phyloP scores from a whole-genome alignment of 2,797 vertebrate genomes.

The Fistularia tabacaria region DNA sequence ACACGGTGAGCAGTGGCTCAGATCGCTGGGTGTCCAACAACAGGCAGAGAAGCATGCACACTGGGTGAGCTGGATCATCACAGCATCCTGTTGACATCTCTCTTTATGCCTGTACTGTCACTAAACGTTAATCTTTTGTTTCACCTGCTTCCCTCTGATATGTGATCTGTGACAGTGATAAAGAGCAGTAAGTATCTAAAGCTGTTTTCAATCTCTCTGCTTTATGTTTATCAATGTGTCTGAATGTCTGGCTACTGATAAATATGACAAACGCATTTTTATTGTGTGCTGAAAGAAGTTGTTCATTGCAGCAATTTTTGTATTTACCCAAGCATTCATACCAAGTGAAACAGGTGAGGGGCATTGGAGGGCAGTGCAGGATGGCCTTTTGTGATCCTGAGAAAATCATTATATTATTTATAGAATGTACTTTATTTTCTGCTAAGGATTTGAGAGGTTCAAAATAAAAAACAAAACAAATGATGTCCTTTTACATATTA shows the following conservation, averaged over 20 bases:
- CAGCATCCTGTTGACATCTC: slow-evolving; percentile 1
- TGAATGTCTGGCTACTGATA: neutral
- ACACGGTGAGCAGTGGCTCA: slow-evolving; percentile 69
- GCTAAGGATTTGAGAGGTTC: no score
- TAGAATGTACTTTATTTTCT: no score
- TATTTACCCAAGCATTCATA: no score
- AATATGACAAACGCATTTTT: neutral
- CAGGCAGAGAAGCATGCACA: slow-evolving; percentile 64
- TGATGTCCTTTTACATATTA: no score
- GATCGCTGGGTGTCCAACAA: slow-evolving; percentile 71
- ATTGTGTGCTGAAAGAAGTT: neutral
- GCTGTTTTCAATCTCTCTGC: slow-evolving; percentile 9
- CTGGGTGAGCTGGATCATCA: slow-evolving; percentile 53
- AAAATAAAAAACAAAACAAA: no score
- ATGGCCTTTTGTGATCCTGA: no score
- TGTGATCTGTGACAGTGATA: slow-evolving; percentile 62
- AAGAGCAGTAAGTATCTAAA: slow-evolving; percentile 71
- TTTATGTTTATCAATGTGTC: slow-evolving; percentile 1
- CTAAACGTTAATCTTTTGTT: slow-evolving; percentile 39
- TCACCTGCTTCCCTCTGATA: slow-evolving; percentile 24
- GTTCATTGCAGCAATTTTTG: no score
- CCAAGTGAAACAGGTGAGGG: no score
- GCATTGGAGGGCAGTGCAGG: no score
- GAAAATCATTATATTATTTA: no score
- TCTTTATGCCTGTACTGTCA: neutral